phyloP scores from a whole-genome alignment of 2,113 vertebrate genomes.

The Phyllostomus discolor region DNA sequence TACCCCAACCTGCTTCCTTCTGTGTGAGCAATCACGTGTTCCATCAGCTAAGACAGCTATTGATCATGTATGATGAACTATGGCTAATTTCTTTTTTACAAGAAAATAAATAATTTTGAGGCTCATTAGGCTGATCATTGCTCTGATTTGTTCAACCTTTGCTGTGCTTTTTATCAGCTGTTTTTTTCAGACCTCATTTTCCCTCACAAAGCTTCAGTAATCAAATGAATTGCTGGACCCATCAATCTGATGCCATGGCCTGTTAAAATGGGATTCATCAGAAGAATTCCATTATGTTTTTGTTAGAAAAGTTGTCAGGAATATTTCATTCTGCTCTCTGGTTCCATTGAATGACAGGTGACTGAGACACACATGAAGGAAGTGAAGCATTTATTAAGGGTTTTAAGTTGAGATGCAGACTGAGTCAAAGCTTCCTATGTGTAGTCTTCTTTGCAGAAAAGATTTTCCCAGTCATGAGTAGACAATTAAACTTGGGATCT shows the following conservation, averaged over 20 bases:
- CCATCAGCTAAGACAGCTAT: conserved; percentile 27
- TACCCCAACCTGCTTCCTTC: background rate
- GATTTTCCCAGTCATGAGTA: background rate
- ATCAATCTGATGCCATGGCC: conserved; percentile 50
- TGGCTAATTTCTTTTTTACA: conserved; percentile 60
- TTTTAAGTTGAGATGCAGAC: conserved; percentile 29
- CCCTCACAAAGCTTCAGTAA: conserved; percentile 52
- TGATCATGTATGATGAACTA: conserved; percentile 38
- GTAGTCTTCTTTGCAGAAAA: conserved; percentile 24
- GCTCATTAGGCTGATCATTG: conserved; percentile 71
- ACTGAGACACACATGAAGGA: background rate
- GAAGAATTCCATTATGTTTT: conserved; percentile 71
- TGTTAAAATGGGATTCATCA: conserved; percentile 64
- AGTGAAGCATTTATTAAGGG: conserved; percentile 55
- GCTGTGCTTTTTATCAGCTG: conserved; percentile 55
- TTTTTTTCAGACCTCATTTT: conserved; percentile 60
- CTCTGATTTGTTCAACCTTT: conserved; percentile 61
- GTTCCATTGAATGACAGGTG: conserved; percentile 12
- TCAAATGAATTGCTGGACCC: conserved; percentile 62
- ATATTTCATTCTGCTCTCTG: conserved; percentile 37
- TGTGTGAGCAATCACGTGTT: background rate
- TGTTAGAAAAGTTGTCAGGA: conserved; percentile 70
- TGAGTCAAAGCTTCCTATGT: background rate
- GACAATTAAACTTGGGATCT: background rate
- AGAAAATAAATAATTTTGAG: conserved; percentile 71